phyloP scores from a whole-genome alignment of 2,113 vertebrate genomes.

The Fukomys damarensis region DNA sequence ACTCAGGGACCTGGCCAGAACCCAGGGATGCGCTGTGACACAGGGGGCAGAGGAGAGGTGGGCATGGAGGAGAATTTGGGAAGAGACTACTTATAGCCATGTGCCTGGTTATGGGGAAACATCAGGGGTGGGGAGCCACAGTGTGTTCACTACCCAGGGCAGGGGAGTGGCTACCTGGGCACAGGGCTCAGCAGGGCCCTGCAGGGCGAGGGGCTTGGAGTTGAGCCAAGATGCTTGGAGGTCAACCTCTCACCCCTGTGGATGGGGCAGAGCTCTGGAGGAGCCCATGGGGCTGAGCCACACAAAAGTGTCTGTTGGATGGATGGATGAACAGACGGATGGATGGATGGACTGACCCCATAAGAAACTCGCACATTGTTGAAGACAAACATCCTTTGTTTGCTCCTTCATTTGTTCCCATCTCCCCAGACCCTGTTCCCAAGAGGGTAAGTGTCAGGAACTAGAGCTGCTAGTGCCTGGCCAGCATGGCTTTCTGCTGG shows the following conservation, averaged over 20 bases:
- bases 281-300: not conserved
- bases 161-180: too few relatives aligned
- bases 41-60: accelerated
- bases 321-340: not conserved
- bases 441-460: not conserved
- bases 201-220: not conserved
- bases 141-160: not conserved
- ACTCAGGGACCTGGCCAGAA: not conserved
- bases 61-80: not conserved
- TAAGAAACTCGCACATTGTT: not conserved
- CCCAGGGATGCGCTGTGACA: accelerated
- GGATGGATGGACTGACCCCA: not conserved
- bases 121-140: not conserved
- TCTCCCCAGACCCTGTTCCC: accelerated
- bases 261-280: not conserved
- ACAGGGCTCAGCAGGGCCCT: not conserved
- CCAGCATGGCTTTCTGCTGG: not conserved
- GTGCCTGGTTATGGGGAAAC: too few relatives aligned
- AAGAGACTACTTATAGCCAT: not conserved
- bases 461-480: not conserved
- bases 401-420: not conserved
- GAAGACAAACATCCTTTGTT: not conserved
- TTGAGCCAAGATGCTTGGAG: not conserved
- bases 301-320: not conserved
- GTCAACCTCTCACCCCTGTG: not conserved